Conservation (phyloP, 2,113 vertebrate species). For the Casuarius casuarius region DNA sequence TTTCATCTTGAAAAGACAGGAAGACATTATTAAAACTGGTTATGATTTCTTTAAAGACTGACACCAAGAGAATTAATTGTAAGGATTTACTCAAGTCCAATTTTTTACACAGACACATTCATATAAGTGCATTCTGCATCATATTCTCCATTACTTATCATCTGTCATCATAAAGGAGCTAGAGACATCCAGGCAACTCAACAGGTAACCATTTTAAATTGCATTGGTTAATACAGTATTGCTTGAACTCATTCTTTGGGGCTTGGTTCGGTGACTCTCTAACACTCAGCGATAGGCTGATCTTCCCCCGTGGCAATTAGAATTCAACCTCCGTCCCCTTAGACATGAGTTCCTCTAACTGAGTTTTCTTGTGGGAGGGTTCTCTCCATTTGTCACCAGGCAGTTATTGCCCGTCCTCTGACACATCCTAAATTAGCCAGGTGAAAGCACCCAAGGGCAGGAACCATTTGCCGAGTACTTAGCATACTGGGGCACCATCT, state of each 20-base stretch:
- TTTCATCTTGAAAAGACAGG: not conserved
- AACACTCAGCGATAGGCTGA: not conserved
- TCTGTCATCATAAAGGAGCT: not conserved
- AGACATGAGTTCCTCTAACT: not conserved
- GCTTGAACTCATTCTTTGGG: not conserved
- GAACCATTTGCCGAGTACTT: not conserved
- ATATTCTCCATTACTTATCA: not conserved
- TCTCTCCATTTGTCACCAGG: not conserved
- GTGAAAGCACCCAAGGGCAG: not conserved
- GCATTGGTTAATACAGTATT: not conserved
- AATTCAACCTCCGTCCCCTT: not conserved
- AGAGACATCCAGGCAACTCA: not conserved
- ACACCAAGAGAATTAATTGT: not conserved
- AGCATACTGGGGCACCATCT: not conserved
- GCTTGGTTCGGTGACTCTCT: not conserved
- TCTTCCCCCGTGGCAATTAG: not conserved
- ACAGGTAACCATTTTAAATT: not conserved
- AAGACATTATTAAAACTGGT: not conserved
- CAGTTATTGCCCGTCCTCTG: not conserved
- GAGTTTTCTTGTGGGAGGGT: not conserved
- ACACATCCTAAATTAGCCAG: not conserved
- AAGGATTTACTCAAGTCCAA: not conserved
- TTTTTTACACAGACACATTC: not conserved
- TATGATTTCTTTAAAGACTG: not conserved
- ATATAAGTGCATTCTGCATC: not conserved